Percentiles rank a stretch among this genome's conserved stretches.
Conservation (phyloP, 64 coral and sea anemone species). For the Exaiptasia diaphana region DNA sequence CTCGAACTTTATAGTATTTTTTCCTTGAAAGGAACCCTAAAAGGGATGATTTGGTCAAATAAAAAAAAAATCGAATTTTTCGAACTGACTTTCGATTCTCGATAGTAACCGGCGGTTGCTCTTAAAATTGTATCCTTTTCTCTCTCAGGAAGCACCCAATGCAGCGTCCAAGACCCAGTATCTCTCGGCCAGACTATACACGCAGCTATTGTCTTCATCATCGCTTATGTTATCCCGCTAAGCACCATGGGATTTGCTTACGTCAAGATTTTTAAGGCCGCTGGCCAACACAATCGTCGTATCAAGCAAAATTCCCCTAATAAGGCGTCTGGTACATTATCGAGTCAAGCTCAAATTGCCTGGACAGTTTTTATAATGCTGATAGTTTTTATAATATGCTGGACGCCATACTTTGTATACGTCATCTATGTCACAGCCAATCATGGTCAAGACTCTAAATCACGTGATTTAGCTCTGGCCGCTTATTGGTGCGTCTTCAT, state of each 20-base stretch:
- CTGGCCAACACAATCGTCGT: constrained; percentile 44
- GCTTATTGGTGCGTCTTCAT: constrained; percentile 71
- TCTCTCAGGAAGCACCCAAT: constrained; percentile 53
- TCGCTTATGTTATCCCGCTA: constrained; percentile 55
- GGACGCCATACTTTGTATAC: constrained; percentile 72
- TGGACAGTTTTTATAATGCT: constrained; percentile 74
- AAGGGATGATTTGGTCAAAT: too few relatives aligned
- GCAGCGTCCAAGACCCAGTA: constrained; percentile 46
- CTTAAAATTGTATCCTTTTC: too few relatives aligned
- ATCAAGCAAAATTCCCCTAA: constrained; percentile 16
- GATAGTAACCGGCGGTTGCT: too few relatives aligned
- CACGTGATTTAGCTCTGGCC: constrained; percentile 25
- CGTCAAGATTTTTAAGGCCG: constrained; percentile 59
- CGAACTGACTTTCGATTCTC: too few relatives aligned
- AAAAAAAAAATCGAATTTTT: too few relatives aligned
- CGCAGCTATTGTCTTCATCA: constrained; percentile 38
- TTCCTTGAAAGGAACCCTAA: too few relatives aligned
- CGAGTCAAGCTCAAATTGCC: constrained; percentile 56
- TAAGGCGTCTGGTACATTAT: neutral
- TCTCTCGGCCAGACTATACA: constrained; percentile 23
- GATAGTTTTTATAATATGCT: constrained; percentile 58
- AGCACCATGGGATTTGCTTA: constrained; percentile 75
- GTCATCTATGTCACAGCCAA: constrained; percentile 42
- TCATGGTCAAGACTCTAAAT: neutral
- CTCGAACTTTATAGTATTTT: too few relatives aligned